A percentile compares a stretch with the other conserved stretches of the same genome.
phyloP scores from a whole-genome alignment of 2,888 invertebrate genomes.

The Cynaeus angustus region DNA sequence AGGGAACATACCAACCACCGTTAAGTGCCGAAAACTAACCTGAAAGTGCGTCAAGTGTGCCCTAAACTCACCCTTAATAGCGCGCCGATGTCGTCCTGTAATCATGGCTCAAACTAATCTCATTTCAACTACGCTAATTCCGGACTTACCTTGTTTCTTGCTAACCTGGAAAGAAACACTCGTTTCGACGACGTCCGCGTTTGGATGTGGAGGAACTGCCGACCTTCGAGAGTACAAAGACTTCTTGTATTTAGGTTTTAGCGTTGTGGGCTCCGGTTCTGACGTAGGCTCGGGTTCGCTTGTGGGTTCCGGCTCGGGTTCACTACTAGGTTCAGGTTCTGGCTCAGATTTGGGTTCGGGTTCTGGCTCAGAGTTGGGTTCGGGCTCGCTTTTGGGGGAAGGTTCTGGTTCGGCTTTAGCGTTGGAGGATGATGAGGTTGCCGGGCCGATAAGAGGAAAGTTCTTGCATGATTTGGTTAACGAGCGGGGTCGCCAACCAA shows the following conservation, averaged over 20 bases:
- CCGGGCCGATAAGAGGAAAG: slow-evolving; percentile 79
- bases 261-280: slow-evolving; percentile 62
- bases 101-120: slow-evolving; percentile 13
- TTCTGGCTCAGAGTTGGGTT: not conserved
- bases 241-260: slow-evolving; percentile 62
- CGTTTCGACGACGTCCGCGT: slow-evolving; percentile 83
- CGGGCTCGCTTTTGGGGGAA: slow-evolving; percentile 49
- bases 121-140: slow-evolving; percentile 4
- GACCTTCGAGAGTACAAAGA: slow-evolving; percentile 67
- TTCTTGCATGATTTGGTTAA: slow-evolving; percentile 85
- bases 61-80: slow-evolving; percentile 15
- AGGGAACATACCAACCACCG: slow-evolving; percentile 65
- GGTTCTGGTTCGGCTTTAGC: slow-evolving; percentile 48
- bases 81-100: slow-evolving; percentile 30
- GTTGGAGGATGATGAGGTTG: slow-evolving; percentile 55
- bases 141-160: slow-evolving; percentile 72
- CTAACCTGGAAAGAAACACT: slow-evolving; percentile 88
- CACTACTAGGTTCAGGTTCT: slow-evolving; percentile 66
- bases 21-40: slow-evolving; percentile 49
- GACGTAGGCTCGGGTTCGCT: slow-evolving; percentile 69
- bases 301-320: slow-evolving; percentile 67
- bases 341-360: slow-evolving; percentile 55
- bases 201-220: slow-evolving; percentile 60
- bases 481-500: slow-evolving; percentile 93
- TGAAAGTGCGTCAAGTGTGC: not conserved